Base-by-base conservation (phyloP, 2,797 vertebrate genomes). In the Siniperca undulata region DNA sequence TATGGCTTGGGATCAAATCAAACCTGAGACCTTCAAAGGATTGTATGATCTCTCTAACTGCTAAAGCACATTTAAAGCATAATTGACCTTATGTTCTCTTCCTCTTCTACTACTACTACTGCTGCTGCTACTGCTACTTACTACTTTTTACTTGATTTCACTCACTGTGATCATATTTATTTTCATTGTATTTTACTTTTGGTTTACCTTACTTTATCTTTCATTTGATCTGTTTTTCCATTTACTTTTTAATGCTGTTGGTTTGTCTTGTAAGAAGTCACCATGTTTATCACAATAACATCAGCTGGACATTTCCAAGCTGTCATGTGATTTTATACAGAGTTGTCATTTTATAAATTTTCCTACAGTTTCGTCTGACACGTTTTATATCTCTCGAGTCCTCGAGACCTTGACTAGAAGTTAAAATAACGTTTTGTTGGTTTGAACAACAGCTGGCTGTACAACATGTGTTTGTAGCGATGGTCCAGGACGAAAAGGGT, bases 311-410 rank as follows among this genome's bases (percentile, higher is more conserved):
- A 50, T 40, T 11, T 80, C 67, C 52, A 60, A 75, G 61, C n/a
- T 14, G 59, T 67, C 30, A 38, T 68, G 30, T 72, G 52, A 73
- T 76, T 77, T 68, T 70, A 65, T 62, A 62, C 71, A 62, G n/a
- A 67, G 60, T 71, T 50, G 64, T 78, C 46, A 67, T 55, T 69
- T 74, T 55, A 65, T 34, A 2, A 56, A 70, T 82, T 79, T 84
- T 71, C 70, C 77, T 70, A 82, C 40, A 73, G 76, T 69, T 80
- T 27, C 0, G 0, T 66, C 55, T 75, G 58, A 82, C 56, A 30
- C 16, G 3, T 60, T 72, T 44, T 62, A 52, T 52, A 42, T 46
- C 42, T 71, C 76, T 50, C 0, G 55, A 36, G 55, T 46, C 62
- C n/a, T 27, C 9, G 0, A 50, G 36, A 58, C 42, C 58, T 48